Evolutionary conservation across 2,888 invertebrate species (phyloP).

Genomic region (Rhagophthalmus giganteus): DNA sequence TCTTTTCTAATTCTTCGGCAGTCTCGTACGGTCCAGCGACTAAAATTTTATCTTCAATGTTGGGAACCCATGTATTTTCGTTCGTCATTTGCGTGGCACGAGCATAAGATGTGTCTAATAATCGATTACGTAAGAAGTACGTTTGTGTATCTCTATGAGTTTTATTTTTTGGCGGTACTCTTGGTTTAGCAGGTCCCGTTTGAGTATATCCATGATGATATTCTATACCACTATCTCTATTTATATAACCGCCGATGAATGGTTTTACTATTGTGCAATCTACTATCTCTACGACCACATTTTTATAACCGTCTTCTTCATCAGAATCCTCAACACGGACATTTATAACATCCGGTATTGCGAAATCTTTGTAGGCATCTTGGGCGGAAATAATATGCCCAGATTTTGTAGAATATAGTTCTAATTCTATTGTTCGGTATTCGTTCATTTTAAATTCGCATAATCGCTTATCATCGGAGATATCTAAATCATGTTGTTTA

Average conservation of each 20-base stretch:
- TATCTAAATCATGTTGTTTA: slow-evolving; percentile 54
- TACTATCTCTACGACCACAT: slow-evolving; percentile 63
- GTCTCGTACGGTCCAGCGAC: slow-evolving; percentile 67
- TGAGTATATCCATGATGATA: slow-evolving; percentile 85
- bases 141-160: slow-evolving; percentile 71
- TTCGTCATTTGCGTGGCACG: slow-evolving; percentile 66
- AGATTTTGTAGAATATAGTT: slow-evolving; percentile 39
- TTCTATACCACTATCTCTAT: slow-evolving; percentile 68
- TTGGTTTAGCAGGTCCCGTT: slow-evolving; percentile 67
- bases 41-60: slow-evolving; percentile 64
- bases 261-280: slow-evolving; percentile 69
- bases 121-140: slow-evolving; percentile 57
- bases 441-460: slow-evolving; percentile 40
- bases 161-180: slow-evolving; percentile 58
- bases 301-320: slow-evolving; percentile 54
- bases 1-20: slow-evolving; percentile 62
- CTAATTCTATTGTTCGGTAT: slow-evolving; percentile 41
- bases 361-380: slow-evolving; percentile 45
- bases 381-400: slow-evolving; percentile 43
- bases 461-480: slow-evolving; percentile 41
- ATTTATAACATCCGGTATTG: slow-evolving; percentile 60
- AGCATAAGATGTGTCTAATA: slow-evolving; percentile 60
- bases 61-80: slow-evolving; percentile 63
- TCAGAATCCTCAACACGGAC: slow-evolving; percentile 54
- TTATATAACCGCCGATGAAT: slow-evolving; percentile 78